Evolutionary conservation across 2,888 invertebrate species (phyloP), one percentile per base, ranked within the genome.

Genomic region (Terebella lapidaria): DNA sequence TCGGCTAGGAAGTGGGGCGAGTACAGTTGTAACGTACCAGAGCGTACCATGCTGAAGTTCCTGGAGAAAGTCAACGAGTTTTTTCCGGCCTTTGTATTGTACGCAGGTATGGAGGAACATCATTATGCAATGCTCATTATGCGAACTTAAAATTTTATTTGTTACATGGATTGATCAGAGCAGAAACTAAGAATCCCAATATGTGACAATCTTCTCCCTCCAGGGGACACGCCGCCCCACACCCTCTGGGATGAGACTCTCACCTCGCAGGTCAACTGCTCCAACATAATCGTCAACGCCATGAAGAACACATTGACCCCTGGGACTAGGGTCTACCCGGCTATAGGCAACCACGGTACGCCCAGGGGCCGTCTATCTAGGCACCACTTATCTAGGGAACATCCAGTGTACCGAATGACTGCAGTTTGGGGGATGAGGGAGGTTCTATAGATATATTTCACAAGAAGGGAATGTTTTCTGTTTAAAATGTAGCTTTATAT

Each of bases 201-300:
- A 10, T 35, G n/a, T 10, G 10, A 35, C n/a, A 35, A 35, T 35
- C 10, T 15, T 35, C 10, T 35, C 42, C n/a, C 42, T 15, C n/a
- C 42, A 64, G 66, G 66, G 22, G 66, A 66, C 54, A 53, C 58
- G 15, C 59, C 66, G 22, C 66, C 66, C 2, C 66, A 66, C 51
- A 52, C 64, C 15, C 15, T 62, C 10, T 66, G 66, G 66, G 62
- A 64, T 22, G 66, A 66, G 30, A 64, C 60, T 3, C 53, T 49
- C 46, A 62, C 60, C 3, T 58, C 62, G 4, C 66, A 64, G 47
- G 18, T 61, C 47, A 47, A 57, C 2, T 56, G 55, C 54, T 61
- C 63, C 3, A 18, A 28, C 3, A 24, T 22, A 2, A 52, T 60
- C 0, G 56, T 56, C 22, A 29, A 59, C 1, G 22, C 53, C 10